phyloP scores from a whole-genome alignment of 2,113 vertebrate genomes.

The Daboia siamensis region DNA sequence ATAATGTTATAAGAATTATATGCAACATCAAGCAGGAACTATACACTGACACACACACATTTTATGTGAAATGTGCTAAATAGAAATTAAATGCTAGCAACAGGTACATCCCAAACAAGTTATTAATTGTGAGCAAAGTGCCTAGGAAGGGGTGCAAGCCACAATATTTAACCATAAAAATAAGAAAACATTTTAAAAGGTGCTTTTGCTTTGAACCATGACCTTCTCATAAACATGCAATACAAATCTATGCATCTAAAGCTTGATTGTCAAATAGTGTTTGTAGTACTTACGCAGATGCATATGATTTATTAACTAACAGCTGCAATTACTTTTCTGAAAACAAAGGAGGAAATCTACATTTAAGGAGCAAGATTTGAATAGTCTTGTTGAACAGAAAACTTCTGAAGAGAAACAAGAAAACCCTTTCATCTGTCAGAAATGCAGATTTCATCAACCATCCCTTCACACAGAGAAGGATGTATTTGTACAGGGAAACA shows the following conservation, averaged over 20 bases:
- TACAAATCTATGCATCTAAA: conserved; percentile 57
- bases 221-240: conserved; percentile 61
- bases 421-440: conserved; percentile 36
- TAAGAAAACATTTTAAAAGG: conserved; percentile 59
- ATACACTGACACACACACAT: conserved; percentile 65
- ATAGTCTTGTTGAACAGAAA: conserved; percentile 22
- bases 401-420: conserved; percentile 13
- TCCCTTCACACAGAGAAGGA: not conserved
- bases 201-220: conserved; percentile 61
- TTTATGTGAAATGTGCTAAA: conserved; percentile 64
- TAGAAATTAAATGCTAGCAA: conserved; percentile 70
- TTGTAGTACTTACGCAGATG: not conserved
- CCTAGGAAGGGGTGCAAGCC: conserved; percentile 10
- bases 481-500: not conserved
- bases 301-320: conserved; percentile 62
- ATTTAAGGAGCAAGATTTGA: conserved; percentile 35
- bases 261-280: conserved; percentile 52
- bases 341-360: conserved; percentile 30
- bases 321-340: conserved; percentile 42
- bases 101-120: conserved; percentile 70
- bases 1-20: conserved; percentile 78
- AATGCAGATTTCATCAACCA: conserved; percentile 40
- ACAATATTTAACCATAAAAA: conserved; percentile 55
- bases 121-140: conserved; percentile 55
- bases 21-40: conserved; percentile 80